Base-by-base conservation (phyloP, 2,113 vertebrate genomes). In the Ictidomys tridecemlineatus region DNA sequence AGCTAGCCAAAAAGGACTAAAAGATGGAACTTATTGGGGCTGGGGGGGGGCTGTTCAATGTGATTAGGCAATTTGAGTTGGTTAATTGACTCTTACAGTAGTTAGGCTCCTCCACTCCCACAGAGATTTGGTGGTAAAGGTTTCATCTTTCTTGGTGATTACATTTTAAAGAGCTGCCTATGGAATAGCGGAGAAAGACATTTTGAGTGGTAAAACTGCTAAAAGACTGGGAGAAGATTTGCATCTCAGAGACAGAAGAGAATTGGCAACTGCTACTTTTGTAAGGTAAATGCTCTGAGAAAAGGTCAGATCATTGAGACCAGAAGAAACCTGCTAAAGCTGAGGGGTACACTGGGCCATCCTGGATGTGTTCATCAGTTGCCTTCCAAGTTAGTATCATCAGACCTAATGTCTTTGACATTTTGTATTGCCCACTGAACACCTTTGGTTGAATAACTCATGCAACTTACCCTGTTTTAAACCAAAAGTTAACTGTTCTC, bases 101-200 rank as follows among this genome's bases (percentile, higher is more conserved):
- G 48, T 85, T 80, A 89, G 72, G 22, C 73, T 72, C 61, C 11
- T 39, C 69, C 5, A 3, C 2, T 24, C 67, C n/a, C 58, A 48
- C 1, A 65, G 20, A 89, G 20, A 86, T 20, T 92, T 80, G 45
- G 51, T 37, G 14, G 70, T 34, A 83, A 86, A 73, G 5, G 58
- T 34, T 74, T 42, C n/a, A 76, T 48, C 69, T 89, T 96, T 65
- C 48, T 92, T 34, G 45, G 86, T 73, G 30, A 63, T 85, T 91
- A 32, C 20, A 78, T 82, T 93, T 94, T 42, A 73, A 94, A 83
- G n/a, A 37, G 8, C 85, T 93, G 42, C 37, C 4, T 82, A 32
- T 30, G 17, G 70, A 45, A 78, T 89, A 48, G 56, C 67, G 69
- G 53, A 91, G 58, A 93, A 94, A 78, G 34, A 51, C 22, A 58